These are phyloP conservation scores for Dreissena rostriformis DNA, from an alignment of 1,140 invertebrate species.

Conservation along the genomic window DNA sequence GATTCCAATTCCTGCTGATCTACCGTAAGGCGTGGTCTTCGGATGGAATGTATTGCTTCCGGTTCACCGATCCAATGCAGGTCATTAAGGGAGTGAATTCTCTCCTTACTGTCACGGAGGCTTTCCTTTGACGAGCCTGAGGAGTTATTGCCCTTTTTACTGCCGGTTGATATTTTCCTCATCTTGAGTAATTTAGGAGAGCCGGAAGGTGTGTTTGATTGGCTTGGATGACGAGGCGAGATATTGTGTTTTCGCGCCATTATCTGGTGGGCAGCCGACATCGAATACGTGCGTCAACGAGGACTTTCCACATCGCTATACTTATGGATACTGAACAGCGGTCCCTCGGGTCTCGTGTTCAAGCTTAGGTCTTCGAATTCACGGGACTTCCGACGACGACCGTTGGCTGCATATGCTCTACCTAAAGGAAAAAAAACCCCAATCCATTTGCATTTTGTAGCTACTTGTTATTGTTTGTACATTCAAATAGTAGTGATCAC, in stretches of 20 bases:
- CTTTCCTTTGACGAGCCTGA: conserved; percentile 31
- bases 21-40: conserved; percentile 61
- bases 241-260: neutral
- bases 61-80: conserved; percentile 63
- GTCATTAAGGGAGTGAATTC: conserved; percentile 50
- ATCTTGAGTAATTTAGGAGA: conserved; percentile 8
- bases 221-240: neutral
- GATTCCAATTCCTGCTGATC: conserved; percentile 57
- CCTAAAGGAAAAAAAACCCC: conserved; percentile 8
- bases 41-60: conserved; percentile 65
- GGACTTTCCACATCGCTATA: neutral
- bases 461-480: too few relatives aligned
- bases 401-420: neutral
- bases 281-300: conserved; percentile 36
- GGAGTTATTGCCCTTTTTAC: conserved; percentile 30
- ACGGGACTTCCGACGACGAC: conserved; percentile 28
- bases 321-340: conserved; percentile 2
- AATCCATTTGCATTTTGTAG: too few relatives aligned
- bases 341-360: conserved; percentile 24
- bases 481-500: too few relatives aligned
- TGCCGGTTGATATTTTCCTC: neutral
- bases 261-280: conserved; percentile 40
- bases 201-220: conserved; percentile 6
- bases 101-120: conserved; percentile 20
- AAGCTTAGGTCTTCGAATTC: conserved; percentile 46